Evolutionary conservation across 1,140 invertebrate species (phyloP).

Genomic region (Sycophaga agraensis): DNA sequence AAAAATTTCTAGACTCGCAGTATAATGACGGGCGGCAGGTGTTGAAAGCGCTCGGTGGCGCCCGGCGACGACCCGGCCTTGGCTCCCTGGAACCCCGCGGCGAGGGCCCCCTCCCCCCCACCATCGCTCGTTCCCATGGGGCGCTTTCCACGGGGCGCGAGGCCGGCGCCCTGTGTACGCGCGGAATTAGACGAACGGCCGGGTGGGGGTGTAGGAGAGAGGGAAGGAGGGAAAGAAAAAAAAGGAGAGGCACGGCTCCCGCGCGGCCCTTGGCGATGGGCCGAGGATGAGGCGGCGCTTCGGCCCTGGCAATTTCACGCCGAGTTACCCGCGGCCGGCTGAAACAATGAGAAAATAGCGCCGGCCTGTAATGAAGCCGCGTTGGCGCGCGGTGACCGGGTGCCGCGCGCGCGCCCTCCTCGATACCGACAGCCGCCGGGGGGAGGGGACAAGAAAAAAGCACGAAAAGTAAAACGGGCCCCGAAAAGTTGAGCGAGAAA

Average conservation of each 20-base stretch:
- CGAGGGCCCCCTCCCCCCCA: slow-evolving; percentile 6
- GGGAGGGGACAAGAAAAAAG: too few relatives aligned
- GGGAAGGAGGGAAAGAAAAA: too few relatives aligned
- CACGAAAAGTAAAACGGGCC: too few relatives aligned
- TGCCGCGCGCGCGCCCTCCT: too few relatives aligned
- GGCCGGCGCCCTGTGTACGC: too few relatives aligned
- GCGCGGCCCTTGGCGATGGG: too few relatives aligned
- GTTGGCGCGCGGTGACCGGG: not conserved
- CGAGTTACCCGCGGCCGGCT: slow-evolving; percentile 50
- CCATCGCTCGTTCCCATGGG: not conserved
- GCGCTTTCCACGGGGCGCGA: too few relatives aligned
- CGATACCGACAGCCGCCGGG: not conserved
- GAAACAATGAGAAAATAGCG: slow-evolving; percentile 50
- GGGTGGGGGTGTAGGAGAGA: too few relatives aligned
- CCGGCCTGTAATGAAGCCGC: slow-evolving; percentile 24
- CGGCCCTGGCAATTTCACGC: slow-evolving; percentile 56
- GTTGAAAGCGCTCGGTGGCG: slow-evolving; percentile 15
- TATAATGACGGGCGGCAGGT: slow-evolving; percentile 30
- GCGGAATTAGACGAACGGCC: too few relatives aligned
- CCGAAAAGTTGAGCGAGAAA: too few relatives aligned
- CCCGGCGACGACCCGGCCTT: not conserved
- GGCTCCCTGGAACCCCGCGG: slow-evolving; percentile 15
- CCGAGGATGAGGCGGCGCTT: slow-evolving; percentile 50
- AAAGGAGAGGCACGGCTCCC: too few relatives aligned
- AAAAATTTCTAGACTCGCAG: slow-evolving; percentile 25